Evolutionary conservation across 2,797 vertebrate species (phyloP), one percentile per base, ranked within the genome.

Genomic region (Gastrophryne carolinensis): DNA sequence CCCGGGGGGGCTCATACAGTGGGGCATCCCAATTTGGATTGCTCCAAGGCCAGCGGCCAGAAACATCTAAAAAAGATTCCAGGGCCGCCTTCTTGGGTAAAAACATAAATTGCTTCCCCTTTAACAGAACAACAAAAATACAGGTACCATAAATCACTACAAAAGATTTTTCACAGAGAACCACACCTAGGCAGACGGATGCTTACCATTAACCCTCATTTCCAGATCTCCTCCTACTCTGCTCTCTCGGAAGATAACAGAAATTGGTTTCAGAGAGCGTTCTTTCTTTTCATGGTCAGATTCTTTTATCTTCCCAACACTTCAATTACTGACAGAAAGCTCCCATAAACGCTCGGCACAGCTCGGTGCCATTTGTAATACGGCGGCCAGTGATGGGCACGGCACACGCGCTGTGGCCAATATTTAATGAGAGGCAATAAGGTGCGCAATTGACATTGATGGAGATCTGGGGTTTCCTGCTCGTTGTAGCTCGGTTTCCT

Each of bases 251-350:
- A 54, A n/a, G 12, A 24, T 77, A 82, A 68, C 70, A 75, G 27
- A 81, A 74, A 62, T 29, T 72, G 66, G 66, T 80, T 84, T 9
- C 58, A 67, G 83, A 63, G 58, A 71, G 84, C 70, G 78, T 81
- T 62, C 73, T 67, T 82, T 80, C 82, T 83, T 80, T 84, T 86
- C 78, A 73, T 82, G 84, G 85, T 82, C 81, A 86, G 50, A 65
- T 79, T 84, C 83, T 82, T 87, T 86, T 79, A 86, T 89, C 82
- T 86, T 85, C 76, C 57, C 56, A 78, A 77, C 72, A 81, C 79
- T 86, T 87, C 82, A 86, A 24, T 88, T 87, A 82, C 75, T 87
- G 83, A 79, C 68, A 84, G 80, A 85, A 80, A 64, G 11, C 30
- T 56, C 63, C 79, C 3, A 1, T 27, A 78, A 84, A 75, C 78